Conservation (phyloP, 1,140 invertebrate species). For the Lysiphlebus fabarum region DNA sequence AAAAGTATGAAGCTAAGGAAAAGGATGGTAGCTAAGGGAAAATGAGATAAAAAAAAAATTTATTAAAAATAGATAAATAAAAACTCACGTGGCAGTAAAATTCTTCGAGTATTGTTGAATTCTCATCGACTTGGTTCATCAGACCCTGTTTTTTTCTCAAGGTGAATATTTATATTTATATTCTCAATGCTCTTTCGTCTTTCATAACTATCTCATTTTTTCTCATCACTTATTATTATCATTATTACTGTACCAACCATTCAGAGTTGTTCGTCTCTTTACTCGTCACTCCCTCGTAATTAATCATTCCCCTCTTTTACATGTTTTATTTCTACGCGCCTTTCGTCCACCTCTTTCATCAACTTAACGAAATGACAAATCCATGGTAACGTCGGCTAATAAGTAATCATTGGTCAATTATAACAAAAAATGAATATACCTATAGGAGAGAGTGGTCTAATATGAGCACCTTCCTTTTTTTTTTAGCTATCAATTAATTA, state of each 20-base stretch:
- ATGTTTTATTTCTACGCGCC: conserved; percentile 28
- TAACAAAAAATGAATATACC: too few relatives aligned
- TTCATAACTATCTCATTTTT: not conserved
- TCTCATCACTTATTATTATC: not conserved
- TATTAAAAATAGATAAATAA: conserved; percentile 6
- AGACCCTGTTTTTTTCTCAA: conserved; percentile 26
- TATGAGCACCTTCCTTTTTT: too few relatives aligned
- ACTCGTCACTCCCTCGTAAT: conserved; percentile 52
- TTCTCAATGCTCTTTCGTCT: conserved; percentile 23
- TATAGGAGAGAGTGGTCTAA: too few relatives aligned
- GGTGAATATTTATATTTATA: conserved; percentile 29
- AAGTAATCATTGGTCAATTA: too few relatives aligned
- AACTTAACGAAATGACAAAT: too few relatives aligned
- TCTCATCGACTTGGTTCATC: conserved; percentile 27
- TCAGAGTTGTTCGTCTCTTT: conserved; percentile 31
- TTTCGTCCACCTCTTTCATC: conserved; percentile 24
- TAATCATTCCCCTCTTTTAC: conserved; percentile 48
- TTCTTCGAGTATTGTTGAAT: conserved; percentile 25
- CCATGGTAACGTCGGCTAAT: too few relatives aligned
- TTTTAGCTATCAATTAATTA: too few relatives aligned
- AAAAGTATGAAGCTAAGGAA: too few relatives aligned
- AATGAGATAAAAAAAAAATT: too few relatives aligned
- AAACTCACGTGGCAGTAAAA: conserved; percentile 17
- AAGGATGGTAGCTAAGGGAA: too few relatives aligned
- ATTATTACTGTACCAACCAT: conserved; percentile 15